Evolutionary conservation across 1,140 invertebrate genomes (phyloP), one percentile per base, ranked within the genome.

Genomic region (Prorops nasuta): DNA sequence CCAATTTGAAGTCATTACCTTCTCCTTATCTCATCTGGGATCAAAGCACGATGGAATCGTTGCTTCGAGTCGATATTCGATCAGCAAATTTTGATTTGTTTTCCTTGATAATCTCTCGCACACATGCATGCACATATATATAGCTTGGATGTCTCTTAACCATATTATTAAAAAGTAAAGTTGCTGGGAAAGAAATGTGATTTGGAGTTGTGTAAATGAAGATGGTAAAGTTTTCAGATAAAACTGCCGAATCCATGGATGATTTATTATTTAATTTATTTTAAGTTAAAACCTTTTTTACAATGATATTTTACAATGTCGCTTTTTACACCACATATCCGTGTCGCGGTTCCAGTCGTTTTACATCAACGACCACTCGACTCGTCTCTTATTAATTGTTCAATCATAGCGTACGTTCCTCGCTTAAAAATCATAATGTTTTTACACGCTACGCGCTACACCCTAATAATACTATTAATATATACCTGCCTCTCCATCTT

Each of bases 261-360:
- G 60, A 72, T 74, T 71, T 75, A 74, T 76, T 64, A 68, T 77
- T 75, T 77, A 77, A 76, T 77, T 76, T 77, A 77, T 75, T 76
- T 76, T 75, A 75, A 75, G 66, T 75, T 76, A 75, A 76, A 77
- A 76, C 66, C 58, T 70, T 74, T 77, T 77, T 74, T 77, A 77
- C 75, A 77, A 77, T 74, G 66, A 69, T 76, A 77, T 77, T 61
- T 74, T 77, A 77, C 75, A 77, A 71, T 61, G 53, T 69, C 68
- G 69, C 61, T 76, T 74, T 77, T 67, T 74, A 77, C 68, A 73
- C 64, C 19, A 53, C 49, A 54, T 45, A 49, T 37, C 47, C 61
- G 61, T n/a, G n/a, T 50, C 59, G 53, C 51, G 44, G 17, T 38
- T 28, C 10, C 24, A 28, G 24, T 28, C 24, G 4, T 17, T 3